phyloP scores from a whole-genome alignment of 1,140 invertebrate genomes.

The Polyergus mexicanus region DNA sequence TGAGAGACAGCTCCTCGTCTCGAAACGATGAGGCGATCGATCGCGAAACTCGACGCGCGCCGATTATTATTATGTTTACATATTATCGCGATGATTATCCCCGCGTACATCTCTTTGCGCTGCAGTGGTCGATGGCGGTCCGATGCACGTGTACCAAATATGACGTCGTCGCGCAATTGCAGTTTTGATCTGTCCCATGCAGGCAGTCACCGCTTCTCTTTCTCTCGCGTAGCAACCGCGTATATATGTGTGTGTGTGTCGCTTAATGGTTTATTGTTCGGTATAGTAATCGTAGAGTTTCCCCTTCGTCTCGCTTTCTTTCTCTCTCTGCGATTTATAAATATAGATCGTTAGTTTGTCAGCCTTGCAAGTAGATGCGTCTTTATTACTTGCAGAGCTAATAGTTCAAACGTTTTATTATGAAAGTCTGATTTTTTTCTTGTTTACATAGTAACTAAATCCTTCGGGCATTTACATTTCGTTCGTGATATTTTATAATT shows the following conservation, averaged over 20 bases:
- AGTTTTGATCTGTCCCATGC: slow-evolving; percentile 51
- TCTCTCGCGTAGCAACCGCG: background rate
- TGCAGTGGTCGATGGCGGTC: slow-evolving; percentile 16
- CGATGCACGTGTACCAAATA: slow-evolving; percentile 62
- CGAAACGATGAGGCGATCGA: slow-evolving; percentile 13
- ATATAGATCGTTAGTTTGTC: background rate
- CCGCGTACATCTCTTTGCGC: background rate
- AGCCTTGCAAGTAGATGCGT: background rate
- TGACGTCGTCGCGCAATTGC: slow-evolving; percentile 48
- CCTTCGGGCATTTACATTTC: background rate
- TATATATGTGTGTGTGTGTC: no score
- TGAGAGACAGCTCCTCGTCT: background rate
- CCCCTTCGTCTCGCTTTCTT: background rate
- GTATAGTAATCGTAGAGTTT: background rate
- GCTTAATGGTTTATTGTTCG: slow-evolving; percentile 35
- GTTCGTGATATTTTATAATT: background rate
- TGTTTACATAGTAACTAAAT: background rate
- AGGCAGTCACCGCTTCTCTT: slow-evolving; percentile 31
- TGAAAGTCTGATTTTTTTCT: background rate
- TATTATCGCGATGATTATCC: slow-evolving; percentile 27
- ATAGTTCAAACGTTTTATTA: background rate
- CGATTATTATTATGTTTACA: slow-evolving; percentile 30
- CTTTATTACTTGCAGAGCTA: background rate
- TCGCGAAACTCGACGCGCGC: slow-evolving; percentile 29
- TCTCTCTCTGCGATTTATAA: background rate